These are phyloP conservation scores for Eristalinus aeneus DNA, from an alignment of 2,888 invertebrate species.

Conservation along the genomic window DNA sequence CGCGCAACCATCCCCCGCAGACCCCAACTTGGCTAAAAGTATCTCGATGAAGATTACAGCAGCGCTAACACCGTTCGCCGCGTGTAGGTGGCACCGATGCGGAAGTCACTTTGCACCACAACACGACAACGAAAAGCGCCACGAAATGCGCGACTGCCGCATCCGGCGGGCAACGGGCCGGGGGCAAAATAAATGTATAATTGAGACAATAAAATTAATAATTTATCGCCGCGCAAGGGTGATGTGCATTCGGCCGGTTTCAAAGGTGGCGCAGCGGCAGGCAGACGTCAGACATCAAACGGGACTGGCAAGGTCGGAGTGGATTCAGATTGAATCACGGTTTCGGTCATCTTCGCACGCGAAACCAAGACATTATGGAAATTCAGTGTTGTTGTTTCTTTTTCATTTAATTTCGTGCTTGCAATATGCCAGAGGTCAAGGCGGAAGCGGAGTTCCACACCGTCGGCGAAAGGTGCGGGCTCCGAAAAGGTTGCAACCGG, in stretches of 20 bases:
- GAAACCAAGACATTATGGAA: slow-evolving; percentile 16
- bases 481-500: neutral
- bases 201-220: slow-evolving; percentile 53
- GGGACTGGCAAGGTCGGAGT: slow-evolving; percentile 45
- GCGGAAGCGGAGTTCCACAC: neutral
- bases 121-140: slow-evolving; percentile 6
- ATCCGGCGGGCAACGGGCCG: neutral
- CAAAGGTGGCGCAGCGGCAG: neutral
- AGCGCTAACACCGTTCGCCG: slow-evolving; percentile 7
- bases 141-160: neutral
- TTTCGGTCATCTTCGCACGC: neutral
- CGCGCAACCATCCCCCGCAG: neutral
- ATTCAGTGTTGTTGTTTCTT: neutral
- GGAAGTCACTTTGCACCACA: slow-evolving; percentile 35
- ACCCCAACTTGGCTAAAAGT: slow-evolving; percentile 11
- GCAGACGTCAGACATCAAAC: slow-evolving; percentile 23
- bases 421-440: slow-evolving; percentile 36
- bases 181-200: slow-evolving; percentile 11
- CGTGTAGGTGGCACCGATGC: slow-evolving; percentile 54
- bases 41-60: slow-evolving; percentile 35
- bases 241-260: slow-evolving; percentile 33
- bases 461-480: neutral
- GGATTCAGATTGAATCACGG: neutral
- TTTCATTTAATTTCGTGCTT: neutral
- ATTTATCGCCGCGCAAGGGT: slow-evolving; percentile 41